Evolutionary conservation across 2,888 invertebrate genomes (phyloP), one percentile per base, ranked within the genome.

Genomic region (Hirudinaria manillensis): DNA sequence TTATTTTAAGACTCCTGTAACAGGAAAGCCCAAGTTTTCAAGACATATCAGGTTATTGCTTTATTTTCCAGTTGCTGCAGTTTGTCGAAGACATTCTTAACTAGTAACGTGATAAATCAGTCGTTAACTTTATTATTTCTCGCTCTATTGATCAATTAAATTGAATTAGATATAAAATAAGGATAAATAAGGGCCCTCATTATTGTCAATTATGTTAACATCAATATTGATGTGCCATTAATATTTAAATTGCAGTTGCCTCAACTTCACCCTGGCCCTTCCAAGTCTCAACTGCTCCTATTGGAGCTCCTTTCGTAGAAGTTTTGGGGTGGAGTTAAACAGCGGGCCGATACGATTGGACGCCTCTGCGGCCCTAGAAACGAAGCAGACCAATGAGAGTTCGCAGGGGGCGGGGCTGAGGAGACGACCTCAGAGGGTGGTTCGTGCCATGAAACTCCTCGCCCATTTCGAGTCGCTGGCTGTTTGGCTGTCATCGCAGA

Each of bases 281-380:
- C 95, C 96, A 82, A 90, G 92, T 80, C 88, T 88, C 80, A 84
- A 87, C 78, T 87, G 94, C 13, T 92, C 91, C 83, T 98, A 98
- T 87, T 98, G 97, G 98, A 95, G 97, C 89, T 97, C 97, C 0
- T 96, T 94, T 81, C 93, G 95, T 0, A 91, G 93, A 88, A 94
- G 95, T 83, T 90, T 93, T 77, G 97, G 97, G 6, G 80, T 81
- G 3, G 83, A 84, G 73, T 80, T 84, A 72, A 77, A 80, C 24
- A 82, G 84, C 4, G 82, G 82, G 29, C 79, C 81, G 10, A 82
- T 85, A 76, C 79, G 79, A 36, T 78, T 85, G 71, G 80, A 81
- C 19, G 53, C 77, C 16, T 78, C 78, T 3, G 34, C 78, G n/a
- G 32, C 19, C 21, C 51, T 67, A 24, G 71, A 72, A 34, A 70